Evolutionary conservation across 2,888 invertebrate species (phyloP).

Genomic region (Nesidiocoris tenuis): DNA sequence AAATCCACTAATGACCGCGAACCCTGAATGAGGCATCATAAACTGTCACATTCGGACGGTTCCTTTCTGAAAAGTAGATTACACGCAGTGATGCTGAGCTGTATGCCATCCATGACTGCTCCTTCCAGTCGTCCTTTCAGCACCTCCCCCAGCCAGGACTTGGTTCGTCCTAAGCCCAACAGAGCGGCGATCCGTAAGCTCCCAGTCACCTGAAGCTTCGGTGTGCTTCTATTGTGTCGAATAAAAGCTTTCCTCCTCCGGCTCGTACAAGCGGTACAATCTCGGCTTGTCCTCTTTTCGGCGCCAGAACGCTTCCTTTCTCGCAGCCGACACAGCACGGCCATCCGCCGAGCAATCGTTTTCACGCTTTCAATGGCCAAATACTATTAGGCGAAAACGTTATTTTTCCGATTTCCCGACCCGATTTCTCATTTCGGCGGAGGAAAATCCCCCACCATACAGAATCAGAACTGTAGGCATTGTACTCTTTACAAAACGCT

Average conservation of each 20-base stretch:
- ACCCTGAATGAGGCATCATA: no score
- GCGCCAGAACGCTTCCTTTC: not conserved
- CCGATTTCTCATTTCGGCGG: not conserved
- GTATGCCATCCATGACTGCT: not conserved
- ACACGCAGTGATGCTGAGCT: not conserved
- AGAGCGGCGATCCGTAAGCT: not conserved
- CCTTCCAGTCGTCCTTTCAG: not conserved
- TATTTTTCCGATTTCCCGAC: not conserved
- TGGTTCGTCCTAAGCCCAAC: not conserved
- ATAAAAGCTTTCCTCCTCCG: not conserved
- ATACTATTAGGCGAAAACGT: not conserved
- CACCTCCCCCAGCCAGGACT: no score
- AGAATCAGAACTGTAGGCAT: not conserved
- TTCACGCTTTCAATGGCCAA: not conserved
- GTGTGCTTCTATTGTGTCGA: not conserved
- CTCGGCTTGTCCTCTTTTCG: not conserved
- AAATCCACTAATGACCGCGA: not conserved
- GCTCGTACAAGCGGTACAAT: not conserved
- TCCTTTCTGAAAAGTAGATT: not conserved
- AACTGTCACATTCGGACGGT: no score
- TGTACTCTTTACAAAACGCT: not conserved
- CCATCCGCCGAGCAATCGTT: not conserved
- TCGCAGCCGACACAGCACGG: not conserved
- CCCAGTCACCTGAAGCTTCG: not conserved
- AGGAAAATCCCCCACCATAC: not conserved